Conservation (phyloP, 2,888 invertebrate genomes). For the Plagodis dolabraria region DNA sequence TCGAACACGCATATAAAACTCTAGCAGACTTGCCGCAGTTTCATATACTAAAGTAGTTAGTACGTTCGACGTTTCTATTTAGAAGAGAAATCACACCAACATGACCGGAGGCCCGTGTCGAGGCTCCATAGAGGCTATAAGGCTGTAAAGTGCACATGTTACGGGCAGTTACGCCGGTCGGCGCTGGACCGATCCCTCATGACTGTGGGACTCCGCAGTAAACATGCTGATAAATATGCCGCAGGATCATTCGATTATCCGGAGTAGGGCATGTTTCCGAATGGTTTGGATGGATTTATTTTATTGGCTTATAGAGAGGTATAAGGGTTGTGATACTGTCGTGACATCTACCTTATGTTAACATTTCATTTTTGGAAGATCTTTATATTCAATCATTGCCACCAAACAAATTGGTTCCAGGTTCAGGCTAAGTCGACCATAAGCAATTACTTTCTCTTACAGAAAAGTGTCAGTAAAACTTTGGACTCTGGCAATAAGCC, state of each 20-base stretch:
- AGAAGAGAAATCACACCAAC: conserved; percentile 21
- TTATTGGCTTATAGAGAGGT: too few species aligned
- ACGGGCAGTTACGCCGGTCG: conserved; percentile 52
- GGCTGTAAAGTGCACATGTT: conserved; percentile 70
- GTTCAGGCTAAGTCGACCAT: too few species aligned
- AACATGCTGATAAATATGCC: conserved; percentile 42
- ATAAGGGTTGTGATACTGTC: too few species aligned
- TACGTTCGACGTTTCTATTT: conserved; percentile 12
- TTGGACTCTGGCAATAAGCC: too few species aligned
- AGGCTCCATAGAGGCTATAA: conserved; percentile 28
- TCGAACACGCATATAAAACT: too few species aligned
- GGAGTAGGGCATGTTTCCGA: not conserved
- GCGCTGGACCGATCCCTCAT: conserved; percentile 39
- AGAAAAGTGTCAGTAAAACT: too few species aligned
- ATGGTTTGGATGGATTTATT: not conserved
- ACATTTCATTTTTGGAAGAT: too few species aligned
- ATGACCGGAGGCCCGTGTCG: conserved; percentile 42
- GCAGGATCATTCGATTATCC: conserved; percentile 42
- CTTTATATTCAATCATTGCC: too few species aligned
- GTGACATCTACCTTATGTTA: too few species aligned
- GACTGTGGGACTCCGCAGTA: conserved; percentile 37
- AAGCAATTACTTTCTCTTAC: too few species aligned
- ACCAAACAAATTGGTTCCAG: too few species aligned
- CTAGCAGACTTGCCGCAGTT: conserved; percentile 1
- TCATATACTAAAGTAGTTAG: not conserved